Conservation (phyloP, 2,888 invertebrate genomes). For the Hofmannophila pseudospretella region DNA sequence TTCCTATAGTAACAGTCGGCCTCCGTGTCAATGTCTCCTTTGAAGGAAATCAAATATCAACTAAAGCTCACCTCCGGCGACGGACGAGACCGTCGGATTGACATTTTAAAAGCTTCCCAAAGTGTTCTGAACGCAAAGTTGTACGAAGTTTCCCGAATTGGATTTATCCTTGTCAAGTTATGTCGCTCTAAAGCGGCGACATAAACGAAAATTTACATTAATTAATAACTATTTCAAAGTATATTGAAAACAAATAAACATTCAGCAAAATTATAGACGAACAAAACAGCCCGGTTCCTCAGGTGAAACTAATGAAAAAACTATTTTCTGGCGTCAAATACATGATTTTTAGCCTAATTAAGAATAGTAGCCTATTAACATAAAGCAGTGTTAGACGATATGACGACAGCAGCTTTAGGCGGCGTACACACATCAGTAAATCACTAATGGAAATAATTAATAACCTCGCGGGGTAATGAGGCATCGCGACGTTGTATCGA, state of each 20-base stretch:
- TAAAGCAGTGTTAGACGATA: no score
- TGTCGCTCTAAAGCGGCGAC: not conserved
- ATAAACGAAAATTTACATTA: no score
- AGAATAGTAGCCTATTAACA: no score
- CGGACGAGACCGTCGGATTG: not conserved
- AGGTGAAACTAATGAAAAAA: no score
- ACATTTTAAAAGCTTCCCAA: conserved; percentile 8
- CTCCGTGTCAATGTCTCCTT: not conserved
- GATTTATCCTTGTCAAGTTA: conserved; percentile 3
- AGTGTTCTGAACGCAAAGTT: conserved; percentile 1
- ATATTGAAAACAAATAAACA: no score
- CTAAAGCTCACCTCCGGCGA: not conserved
- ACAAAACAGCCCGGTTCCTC: no score
- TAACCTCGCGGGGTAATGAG: conserved; percentile 28
- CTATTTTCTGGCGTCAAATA: no score
- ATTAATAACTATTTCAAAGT: no score
- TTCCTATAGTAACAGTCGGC: not conserved
- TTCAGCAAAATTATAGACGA: no score
- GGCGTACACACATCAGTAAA: not conserved
- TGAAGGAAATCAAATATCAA: not conserved
- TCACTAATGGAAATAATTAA: conserved; percentile 34
- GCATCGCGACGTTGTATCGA: conserved; percentile 23
- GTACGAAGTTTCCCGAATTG: conserved; percentile 1
- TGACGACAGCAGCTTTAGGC: not conserved
- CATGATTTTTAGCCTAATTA: no score